These are phyloP conservation scores for Spermophilus dauricus DNA, from an alignment of 2,113 vertebrate species.

Conservation along the genomic window DNA sequence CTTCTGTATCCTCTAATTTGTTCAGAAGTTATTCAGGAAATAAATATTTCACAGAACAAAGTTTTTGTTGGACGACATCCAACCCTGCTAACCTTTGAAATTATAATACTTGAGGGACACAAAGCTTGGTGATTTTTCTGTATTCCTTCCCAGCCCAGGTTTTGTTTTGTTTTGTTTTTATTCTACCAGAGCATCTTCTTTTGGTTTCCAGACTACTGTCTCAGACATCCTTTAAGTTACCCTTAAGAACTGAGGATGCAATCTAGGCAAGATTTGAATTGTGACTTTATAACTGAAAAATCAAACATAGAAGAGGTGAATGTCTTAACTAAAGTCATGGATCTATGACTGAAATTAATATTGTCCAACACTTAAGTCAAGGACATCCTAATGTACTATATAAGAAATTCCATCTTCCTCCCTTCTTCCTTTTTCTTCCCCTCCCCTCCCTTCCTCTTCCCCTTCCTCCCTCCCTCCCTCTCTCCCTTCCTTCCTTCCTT, in stretches of 20 bases:
- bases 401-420: not conserved
- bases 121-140: not conserved
- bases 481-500: not conserved
- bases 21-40: not conserved
- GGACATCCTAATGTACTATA: not conserved
- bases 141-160: not conserved
- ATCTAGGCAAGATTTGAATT: not conserved
- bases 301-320: not conserved
- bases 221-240: not conserved
- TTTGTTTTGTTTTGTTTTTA: not conserved
- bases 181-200: not conserved
- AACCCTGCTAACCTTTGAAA: slow-evolving; percentile 25
- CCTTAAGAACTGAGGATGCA: not conserved
- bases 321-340: not conserved
- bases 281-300: not conserved
- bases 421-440: not conserved
- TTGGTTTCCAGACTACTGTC: not conserved
- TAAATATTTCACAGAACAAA: slow-evolving; percentile 45
- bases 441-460: not conserved
- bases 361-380: not conserved
- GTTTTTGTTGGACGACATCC: not conserved
- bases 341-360: not conserved
- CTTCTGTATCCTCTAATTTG: not conserved
- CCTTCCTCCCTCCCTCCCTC: not conserved
- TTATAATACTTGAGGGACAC: not conserved